phyloP scores from a whole-genome alignment of 1,140 invertebrate species.

The Anthonomus grandis region DNA sequence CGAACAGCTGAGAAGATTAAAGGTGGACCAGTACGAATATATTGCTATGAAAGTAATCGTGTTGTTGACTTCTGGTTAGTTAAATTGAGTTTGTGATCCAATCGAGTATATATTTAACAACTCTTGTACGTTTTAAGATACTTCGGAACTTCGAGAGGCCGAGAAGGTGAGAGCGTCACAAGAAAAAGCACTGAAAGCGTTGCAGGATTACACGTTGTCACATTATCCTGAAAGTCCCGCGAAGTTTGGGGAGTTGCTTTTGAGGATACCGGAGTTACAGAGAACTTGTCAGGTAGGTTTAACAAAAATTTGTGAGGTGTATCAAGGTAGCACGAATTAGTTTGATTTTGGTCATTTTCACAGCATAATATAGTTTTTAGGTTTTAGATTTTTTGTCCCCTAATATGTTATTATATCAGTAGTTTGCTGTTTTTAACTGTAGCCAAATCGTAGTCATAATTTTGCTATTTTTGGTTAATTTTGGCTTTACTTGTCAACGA shows the following conservation, averaged over 20 bases:
- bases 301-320: too few relatives aligned
- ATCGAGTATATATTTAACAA: too few relatives aligned
- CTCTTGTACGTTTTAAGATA: slow-evolving; percentile 70
- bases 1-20: slow-evolving; percentile 81
- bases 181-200: slow-evolving; percentile 87
- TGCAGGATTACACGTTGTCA: slow-evolving; percentile 86
- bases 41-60: slow-evolving; percentile 95
- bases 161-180: slow-evolving; percentile 90
- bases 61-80: slow-evolving; percentile 83
- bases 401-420: too few relatives aligned
- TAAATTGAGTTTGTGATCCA: neutral
- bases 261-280: slow-evolving; percentile 91
- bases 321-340: too few relatives aligned
- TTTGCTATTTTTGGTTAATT: too few relatives aligned
- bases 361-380: too few relatives aligned
- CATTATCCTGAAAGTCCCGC: slow-evolving; percentile 90
- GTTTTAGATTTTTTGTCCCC: too few relatives aligned
- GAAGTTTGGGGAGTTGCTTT: slow-evolving; percentile 91
- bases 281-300: slow-evolving; percentile 81
- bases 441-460: too few relatives aligned
- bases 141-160: slow-evolving; percentile 85
- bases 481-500: too few relatives aligned
- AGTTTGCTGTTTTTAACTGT: too few relatives aligned
- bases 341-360: too few relatives aligned
- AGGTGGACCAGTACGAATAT: slow-evolving; percentile 96